phyloP scores from a whole-genome alignment of 2,888 invertebrate genomes.

The Drosophila phalerata region DNA sequence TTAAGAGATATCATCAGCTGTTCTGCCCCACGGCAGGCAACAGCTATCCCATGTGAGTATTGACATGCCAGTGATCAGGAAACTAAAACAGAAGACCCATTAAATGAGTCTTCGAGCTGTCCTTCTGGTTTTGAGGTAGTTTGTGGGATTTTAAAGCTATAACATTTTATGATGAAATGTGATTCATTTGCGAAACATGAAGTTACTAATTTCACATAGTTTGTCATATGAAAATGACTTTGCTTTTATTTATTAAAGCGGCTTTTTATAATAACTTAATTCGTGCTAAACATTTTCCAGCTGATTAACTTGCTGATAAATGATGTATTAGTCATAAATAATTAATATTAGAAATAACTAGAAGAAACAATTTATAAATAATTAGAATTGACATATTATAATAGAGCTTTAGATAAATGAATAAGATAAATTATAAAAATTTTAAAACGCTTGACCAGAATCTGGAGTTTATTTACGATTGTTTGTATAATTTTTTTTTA shows the following conservation, averaged over 20 bases:
- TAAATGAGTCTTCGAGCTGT: conserved; percentile 9
- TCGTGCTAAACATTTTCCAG: conserved; percentile 19
- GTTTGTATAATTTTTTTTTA: not conserved
- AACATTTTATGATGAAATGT: conserved; percentile 23
- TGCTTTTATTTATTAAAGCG: conserved; percentile 15
- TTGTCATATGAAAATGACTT: conserved; percentile 26
- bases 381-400: not conserved
- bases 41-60: conserved; percentile 94
- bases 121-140: conserved; percentile 23
- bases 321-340: not conserved
- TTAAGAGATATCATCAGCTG: conserved; percentile 94
- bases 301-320: conserved; percentile 43
- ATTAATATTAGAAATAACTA: not conserved
- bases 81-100: not conserved
- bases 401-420: not conserved
- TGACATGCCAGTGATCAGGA: not conserved
- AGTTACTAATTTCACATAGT: conserved; percentile 2
- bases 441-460: not conserved
- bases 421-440: not conserved
- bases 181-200: conserved; percentile 30
- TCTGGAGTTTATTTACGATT: not conserved
- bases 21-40: conserved; percentile 97
- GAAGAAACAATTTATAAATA: not conserved
- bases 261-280: conserved; percentile 15
- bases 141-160: conserved; percentile 18